Base-by-base conservation (phyloP, 2,888 invertebrate genomes). In the Pteria penguin region DNA sequence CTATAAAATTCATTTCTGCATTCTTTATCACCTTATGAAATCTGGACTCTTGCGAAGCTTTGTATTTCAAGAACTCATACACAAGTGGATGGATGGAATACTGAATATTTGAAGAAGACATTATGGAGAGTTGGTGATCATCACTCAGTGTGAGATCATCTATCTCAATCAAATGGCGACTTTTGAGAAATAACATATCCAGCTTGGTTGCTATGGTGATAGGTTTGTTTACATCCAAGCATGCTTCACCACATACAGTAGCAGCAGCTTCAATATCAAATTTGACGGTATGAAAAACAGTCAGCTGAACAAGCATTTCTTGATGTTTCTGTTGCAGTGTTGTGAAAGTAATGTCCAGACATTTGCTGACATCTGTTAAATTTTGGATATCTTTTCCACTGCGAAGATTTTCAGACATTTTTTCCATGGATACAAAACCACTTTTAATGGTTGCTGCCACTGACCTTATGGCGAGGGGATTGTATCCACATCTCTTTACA, bases 81-180 rank as follows among this genome's bases (percentile, higher is more conserved):
- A 77, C 73, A 14, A 73, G 60, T 26, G 76, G 76, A 69, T 77
- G 76, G 32, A 77, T 24, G 4, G 76, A 77, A 66, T 70, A 77
- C 2, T 52, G 27, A 3, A 67, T 27, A 14, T n/a, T 63, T 22
- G 27, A n/a, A 18, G 32, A 22, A 4, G 11, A 1, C 18, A 22
- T 27, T 57, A 31, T 36, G 27, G 33, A 27, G 27, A 14, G 27
- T 32, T 36, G 11, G 4, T 26, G 45, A 26, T 65, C 57, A 26
- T 65, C 57, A 27, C n/a, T 45, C 22, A 31, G 55, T 11, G 22
- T 58, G 18, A 52, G 14, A 33, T 67, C 67, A 11, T 73, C 33
- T n/a, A 73, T 60, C 29, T 77, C 76, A 4, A 77, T 54, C 29
- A 77, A 65, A 60, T 77, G 73, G 18, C 73, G 65, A 27, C 69